Evolutionary conservation across 2,797 vertebrate species (phyloP).

Genomic region (Cyprinella venusta): DNA sequence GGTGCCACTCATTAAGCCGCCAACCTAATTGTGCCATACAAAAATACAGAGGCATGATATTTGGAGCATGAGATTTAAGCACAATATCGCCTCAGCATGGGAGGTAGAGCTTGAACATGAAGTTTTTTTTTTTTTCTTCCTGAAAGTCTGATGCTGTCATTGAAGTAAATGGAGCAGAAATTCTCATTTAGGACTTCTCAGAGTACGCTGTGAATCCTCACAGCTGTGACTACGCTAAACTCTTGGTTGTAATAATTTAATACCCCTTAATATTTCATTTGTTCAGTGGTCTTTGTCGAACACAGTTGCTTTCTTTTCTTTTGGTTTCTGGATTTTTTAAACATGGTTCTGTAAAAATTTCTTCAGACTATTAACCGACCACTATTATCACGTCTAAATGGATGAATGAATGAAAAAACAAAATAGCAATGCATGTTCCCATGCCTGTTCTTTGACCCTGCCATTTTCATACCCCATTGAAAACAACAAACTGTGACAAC

Average conservation of each 20-base stretch:
- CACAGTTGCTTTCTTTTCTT: background rate
- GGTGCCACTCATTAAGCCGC: conserved; percentile 76
- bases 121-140: conserved; percentile 61
- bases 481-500: conserved; percentile 20
- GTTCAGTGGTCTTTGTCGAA: background rate
- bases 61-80: conserved; percentile 82
- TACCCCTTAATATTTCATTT: background rate
- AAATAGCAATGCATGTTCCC: background rate
- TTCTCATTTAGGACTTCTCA: conserved; percentile 35
- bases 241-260: background rate
- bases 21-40: conserved; percentile 77
- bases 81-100: conserved; percentile 83
- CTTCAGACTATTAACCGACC: background rate
- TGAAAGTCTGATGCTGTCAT: conserved; percentile 70
- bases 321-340: conserved; percentile 4
- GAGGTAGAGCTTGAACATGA: conserved; percentile 70
- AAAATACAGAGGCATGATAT: conserved; percentile 70
- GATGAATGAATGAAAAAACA: background rate
- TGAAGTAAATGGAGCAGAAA: conserved; percentile 83
- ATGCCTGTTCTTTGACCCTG: conserved; percentile 34
- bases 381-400: background rate
- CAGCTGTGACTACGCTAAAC: conserved; percentile 6
- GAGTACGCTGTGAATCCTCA: background rate
- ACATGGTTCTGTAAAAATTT: background rate
- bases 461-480: conserved; percentile 14